Conservation (phyloP, 2,888 invertebrate genomes). For the Athripsodes cinereus region DNA sequence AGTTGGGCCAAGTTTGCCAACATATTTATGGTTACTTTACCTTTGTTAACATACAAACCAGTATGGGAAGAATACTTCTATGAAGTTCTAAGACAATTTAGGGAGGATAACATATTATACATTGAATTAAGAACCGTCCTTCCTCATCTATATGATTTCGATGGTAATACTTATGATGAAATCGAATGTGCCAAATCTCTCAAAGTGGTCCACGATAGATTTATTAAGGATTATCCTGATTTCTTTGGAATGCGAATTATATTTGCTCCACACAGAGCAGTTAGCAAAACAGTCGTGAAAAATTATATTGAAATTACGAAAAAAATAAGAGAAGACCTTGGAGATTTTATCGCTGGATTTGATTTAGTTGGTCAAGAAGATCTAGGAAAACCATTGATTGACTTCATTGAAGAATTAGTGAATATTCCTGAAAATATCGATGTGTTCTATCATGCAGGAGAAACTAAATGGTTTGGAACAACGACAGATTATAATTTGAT, state of each 20-base stretch:
- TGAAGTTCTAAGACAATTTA: conserved; percentile 54
- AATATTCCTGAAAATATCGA: conserved; percentile 47
- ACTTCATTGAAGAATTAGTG: conserved; percentile 53
- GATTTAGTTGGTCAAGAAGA: conserved; percentile 81
- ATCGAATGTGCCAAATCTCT: conserved; percentile 54
- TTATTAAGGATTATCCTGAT: conserved; percentile 53
- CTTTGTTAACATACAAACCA: conserved; percentile 55
- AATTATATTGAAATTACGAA: conserved; percentile 41
- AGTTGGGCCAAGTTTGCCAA: conserved; percentile 55
- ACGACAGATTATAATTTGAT: conserved; percentile 65
- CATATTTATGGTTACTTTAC: conserved; percentile 49
- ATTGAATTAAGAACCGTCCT: conserved; percentile 62
- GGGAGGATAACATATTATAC: conserved; percentile 64
- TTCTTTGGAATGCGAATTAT: conserved; percentile 67
- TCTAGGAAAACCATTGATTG: conserved; percentile 54
- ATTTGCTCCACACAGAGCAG: conserved; percentile 55
- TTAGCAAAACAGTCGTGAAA: conserved; percentile 36
- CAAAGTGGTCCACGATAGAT: conserved; percentile 50
- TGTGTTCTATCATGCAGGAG: conserved; percentile 76
- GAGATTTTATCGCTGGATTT: conserved; percentile 67
- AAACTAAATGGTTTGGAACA: conserved; percentile 69
- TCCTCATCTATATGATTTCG: conserved; percentile 58
- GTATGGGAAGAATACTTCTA: conserved; percentile 62
- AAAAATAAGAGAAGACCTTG: conserved; percentile 46
- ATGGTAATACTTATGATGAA: conserved; percentile 51